Evolutionary conservation across 2,888 invertebrate species (phyloP), one percentile per base, ranked within the genome.

Genomic region (Andrena praecox): DNA sequence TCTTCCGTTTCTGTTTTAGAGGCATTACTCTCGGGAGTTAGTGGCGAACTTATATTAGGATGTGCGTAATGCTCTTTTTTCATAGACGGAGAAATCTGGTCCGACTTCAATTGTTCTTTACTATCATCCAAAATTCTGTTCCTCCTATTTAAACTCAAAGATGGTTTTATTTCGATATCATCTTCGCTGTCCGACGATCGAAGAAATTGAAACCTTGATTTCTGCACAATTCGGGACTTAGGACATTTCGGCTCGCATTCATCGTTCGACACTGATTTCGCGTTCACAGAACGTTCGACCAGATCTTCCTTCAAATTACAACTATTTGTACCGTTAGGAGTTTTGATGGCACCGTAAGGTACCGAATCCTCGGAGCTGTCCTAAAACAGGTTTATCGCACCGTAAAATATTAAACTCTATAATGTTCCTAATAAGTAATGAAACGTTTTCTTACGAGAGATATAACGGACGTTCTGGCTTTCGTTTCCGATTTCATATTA

Each of bases 181-280:
- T 86, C 83, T 7, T 90, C 90, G 33, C 88, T 89, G 4, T 87
- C 90, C 1, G 87, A 89, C 16, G 82, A 84, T 2, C 64, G 24
- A 66, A 80, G 78, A 35, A 87, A 76, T 70, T 54, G 52, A n/a
- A 52, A 66, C 60, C 70, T 75, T 20, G 48, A 0, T 10, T 7
- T 63, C n/a, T 70, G 52, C 24, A 5, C 16, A 20, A n/a, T 33
- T 2, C 48, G 56, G 7, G 29, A 24, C 16, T 48, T 5, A 24
- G 24, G 0, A 29, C 2, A 7, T 54, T 54, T 66, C 4, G 6
- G n/a, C 33, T 48, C 20, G 0, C 0, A 42, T 24, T 52, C 67
- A 29, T 60, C 56, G 48, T 72, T 72, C 3, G 10, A 52, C 12
- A 42, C 1, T 56, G 8, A 48, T 56, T 48, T 68, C 8, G 67